Evolutionary conservation across 2,113 vertebrate species (phyloP).

Genomic region (Muntiacus muntjak): DNA sequence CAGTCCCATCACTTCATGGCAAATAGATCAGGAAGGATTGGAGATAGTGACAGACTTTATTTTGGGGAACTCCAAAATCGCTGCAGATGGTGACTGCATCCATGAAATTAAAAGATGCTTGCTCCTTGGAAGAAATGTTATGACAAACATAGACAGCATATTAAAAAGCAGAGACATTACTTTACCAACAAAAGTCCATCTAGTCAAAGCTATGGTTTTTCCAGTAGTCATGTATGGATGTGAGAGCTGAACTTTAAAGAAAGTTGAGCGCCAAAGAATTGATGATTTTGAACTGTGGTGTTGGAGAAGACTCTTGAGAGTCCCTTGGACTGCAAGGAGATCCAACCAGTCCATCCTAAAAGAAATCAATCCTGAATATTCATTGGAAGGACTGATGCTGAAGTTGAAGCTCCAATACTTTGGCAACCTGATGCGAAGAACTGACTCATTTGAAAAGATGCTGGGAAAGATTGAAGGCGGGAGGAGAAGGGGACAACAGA

Average conservation of each 20-base stretch:
- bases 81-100: not conserved
- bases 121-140: not conserved
- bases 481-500: not conserved
- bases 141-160: not conserved
- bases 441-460: not conserved
- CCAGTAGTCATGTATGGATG: not conserved
- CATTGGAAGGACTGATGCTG: not conserved
- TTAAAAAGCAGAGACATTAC: not conserved
- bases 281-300: not conserved
- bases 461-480: not conserved
- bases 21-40: not conserved
- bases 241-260: not conserved
- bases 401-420: not conserved
- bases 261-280: not conserved
- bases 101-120: not conserved
- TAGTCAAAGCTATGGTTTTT: not conserved
- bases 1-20: not conserved
- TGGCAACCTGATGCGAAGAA: not conserved
- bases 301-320: not conserved
- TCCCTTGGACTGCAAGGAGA: not conserved
- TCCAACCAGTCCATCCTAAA: not conserved
- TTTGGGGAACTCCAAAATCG: not conserved
- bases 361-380: not conserved
- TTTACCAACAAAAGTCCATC: not conserved
- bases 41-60: not conserved